Evolutionary conservation across 2,888 invertebrate species (phyloP), one percentile per base, ranked within the genome.

Genomic region (Polydrusus cervinus): DNA sequence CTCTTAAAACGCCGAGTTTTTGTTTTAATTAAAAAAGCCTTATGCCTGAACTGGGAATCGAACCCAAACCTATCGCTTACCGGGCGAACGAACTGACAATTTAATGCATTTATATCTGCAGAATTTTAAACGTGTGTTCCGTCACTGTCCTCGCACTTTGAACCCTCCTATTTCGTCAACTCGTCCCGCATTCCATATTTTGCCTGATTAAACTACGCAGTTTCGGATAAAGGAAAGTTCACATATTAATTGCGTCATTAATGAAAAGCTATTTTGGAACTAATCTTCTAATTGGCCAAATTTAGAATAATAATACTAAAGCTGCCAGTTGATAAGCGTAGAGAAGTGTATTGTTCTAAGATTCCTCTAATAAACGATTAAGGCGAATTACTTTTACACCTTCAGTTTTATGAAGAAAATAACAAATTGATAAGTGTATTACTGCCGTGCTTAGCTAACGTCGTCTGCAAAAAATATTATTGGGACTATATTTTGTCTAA

Each of bases 221-320:
- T 78, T 78, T 77, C 74, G 80, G 82, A 82, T 83, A 83, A 83
- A 83, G 82, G 83, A 82, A 82, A 83, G 83, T 82, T 84, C 84
- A 83, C 81, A 81, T 84, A 84, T 84, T 84, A 84, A 85, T 84
- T 84, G 83, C 83, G 81, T 82, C 82, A 83, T 83, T 83, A 84
- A 82, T 83, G 83, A 80, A 82, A 83, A 82, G 80, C 80, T 81
- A 81, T 82, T 83, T 82, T 81, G 82, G 81, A 81, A 78, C 80
- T 83, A 83, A 84, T 84, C 83, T 81, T 75, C 78, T 84, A 83
- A 84, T 84, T 83, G 83, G 83, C 77, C 79, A 79, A 81, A 78
- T 79, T 80, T 79, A 74, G 76, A 38, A 60, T 60, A 60, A 60
- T 60, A 38, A 60, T 60, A 60, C 38, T 60, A 60, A 38, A 60